Evolutionary conservation across 2,888 invertebrate species (phyloP).

Genomic region (Rhopalosiphum nymphaeae): DNA sequence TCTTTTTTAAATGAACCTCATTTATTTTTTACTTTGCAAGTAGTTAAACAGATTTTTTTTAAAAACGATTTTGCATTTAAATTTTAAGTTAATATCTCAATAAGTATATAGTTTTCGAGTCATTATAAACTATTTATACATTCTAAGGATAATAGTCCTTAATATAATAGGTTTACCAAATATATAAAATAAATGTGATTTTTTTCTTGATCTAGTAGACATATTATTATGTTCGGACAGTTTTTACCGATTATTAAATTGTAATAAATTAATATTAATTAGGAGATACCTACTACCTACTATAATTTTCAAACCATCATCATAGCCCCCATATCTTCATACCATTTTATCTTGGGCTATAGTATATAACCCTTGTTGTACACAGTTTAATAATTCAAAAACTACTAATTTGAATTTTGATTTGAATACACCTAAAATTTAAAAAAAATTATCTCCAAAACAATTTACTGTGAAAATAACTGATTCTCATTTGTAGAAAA

Average conservation of each 20-base stretch:
- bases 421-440: neutral
- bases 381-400: neutral
- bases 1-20: neutral
- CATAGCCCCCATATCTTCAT: neutral
- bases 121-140: neutral
- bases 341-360: neutral
- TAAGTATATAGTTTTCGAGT: neutral
- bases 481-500: neutral
- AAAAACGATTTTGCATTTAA: neutral
- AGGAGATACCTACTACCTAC: neutral
- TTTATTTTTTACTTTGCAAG: neutral
- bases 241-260: neutral
- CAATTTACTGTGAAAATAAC: neutral
- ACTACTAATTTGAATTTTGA: neutral
- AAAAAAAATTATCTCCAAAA: neutral
- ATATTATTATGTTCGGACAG: neutral
- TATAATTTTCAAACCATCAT: neutral
- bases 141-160: neutral
- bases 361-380: neutral
- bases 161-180: neutral
- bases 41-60: neutral
- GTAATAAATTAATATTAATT: neutral
- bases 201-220: neutral
- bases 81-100: neutral
- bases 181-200: neutral